These are phyloP conservation scores for Chaetorhynchus papuensis DNA, from an alignment of 2,113 vertebrate species.

Conservation along the genomic window DNA sequence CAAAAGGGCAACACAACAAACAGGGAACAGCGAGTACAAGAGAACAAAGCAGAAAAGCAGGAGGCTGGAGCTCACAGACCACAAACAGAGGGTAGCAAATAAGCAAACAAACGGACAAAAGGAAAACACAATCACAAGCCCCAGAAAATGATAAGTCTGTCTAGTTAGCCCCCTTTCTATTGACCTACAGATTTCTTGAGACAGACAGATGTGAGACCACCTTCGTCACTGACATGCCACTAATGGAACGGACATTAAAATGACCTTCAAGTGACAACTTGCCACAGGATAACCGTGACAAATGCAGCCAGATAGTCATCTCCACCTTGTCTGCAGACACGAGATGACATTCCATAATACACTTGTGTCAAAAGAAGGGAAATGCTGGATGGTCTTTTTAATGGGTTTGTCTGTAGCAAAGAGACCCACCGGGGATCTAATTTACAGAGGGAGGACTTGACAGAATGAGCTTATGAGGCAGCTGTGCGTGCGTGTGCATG, in stretches of 20 bases:
- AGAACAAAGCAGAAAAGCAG: neutral
- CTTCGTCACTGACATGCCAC: neutral
- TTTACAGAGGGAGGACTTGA: neutral
- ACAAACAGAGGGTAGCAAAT: neutral
- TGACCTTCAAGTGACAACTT: conserved; percentile 43
- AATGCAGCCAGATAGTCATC: conserved; percentile 31
- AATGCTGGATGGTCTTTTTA: conserved; percentile 23
- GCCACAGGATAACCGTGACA: conserved; percentile 6
- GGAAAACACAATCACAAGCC: neutral
- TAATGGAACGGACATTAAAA: neutral
- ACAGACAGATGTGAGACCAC: neutral
- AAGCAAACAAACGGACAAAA: neutral
- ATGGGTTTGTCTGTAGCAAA: neutral
- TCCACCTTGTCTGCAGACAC: neutral
- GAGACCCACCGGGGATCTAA: neutral
- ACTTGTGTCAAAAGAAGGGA: neutral
- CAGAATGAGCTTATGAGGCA: neutral
- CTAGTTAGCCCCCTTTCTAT: neutral
- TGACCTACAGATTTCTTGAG: neutral
- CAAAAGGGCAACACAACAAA: neutral
- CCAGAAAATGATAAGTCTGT: neutral
- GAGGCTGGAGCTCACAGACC: neutral
- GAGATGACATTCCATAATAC: neutral
- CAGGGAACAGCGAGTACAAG: neutral
- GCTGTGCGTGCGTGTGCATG: neutral